Base-by-base conservation (phyloP, 2,888 invertebrate genomes). In the Drosophila aldrichi region DNA sequence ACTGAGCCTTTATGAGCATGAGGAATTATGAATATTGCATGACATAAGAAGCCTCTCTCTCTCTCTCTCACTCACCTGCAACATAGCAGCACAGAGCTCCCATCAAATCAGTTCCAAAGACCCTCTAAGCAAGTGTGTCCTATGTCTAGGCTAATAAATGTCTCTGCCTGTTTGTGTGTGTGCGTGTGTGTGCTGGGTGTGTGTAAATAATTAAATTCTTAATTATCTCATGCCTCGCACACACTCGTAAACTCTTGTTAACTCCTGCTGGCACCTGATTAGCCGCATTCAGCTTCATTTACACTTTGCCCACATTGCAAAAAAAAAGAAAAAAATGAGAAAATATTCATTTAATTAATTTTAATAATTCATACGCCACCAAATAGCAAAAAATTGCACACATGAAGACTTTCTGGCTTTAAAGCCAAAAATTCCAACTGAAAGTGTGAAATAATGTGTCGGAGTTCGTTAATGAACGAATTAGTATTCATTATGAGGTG, bases 401-500 rank as follows among this genome's bases (percentile, higher is more conserved):
- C 63, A 57, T 65, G 70, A 34, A 55, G 38, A 48, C 36, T 59
- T 46, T 44, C 29, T 49, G 32, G 41, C 54, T 77, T 74, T 58
- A 72, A 84, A 58, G 38, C 69, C 60, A 65, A 29, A 46, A 44
- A 46, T 14, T 7, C 46, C 18, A 77, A 48, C 51, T 34, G 65
- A 70, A 73, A 80, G 83, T 70, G 61, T 75, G 78, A 84, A 70
- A 44, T 57, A 68, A 59, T 67, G 67, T 82, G 81, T 77, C 76
- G 76, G 70, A 60, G 70, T 5, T 8, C 66, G 73, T 81, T 87
- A 87, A 90, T 91, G 83, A 84, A 77, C 77, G 76, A 81, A 90
- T 91, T 89, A 86, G 88, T 83, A 91, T 90, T 88, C 88, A 90
- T 89, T 87, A 89, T 82, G 75, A 80, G 81, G 82, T 90, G 83